A percentile compares a stretch with the other conserved stretches of the same genome.
These are phyloP conservation scores for Stomatorhinus walkeri DNA, from an alignment of 2,797 vertebrate genomes.

Conservation along the genomic window DNA sequence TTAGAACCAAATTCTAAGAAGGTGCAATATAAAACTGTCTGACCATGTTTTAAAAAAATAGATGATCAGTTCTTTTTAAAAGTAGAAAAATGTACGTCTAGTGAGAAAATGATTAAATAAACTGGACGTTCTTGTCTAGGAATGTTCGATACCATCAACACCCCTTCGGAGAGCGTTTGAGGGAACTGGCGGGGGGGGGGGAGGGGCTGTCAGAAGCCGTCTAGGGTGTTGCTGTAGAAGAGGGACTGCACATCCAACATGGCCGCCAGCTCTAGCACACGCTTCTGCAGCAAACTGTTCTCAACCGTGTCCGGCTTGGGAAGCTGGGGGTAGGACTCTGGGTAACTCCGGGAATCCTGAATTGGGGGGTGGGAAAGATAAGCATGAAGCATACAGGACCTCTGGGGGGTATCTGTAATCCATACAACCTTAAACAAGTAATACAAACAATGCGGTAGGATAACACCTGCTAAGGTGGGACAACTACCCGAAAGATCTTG, in stretches of 20 bases:
- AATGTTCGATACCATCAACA: not conserved
- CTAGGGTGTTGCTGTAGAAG: constrained; percentile 82
- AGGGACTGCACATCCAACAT: constrained; percentile 92
- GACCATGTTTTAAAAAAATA: constrained; percentile 21
- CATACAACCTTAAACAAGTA: not conserved
- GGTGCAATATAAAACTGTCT: constrained; percentile 13
- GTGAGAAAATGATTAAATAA: constrained; percentile 13
- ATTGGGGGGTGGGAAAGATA: not conserved
- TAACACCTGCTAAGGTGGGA: not conserved
- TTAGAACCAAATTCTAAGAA: constrained; percentile 5
- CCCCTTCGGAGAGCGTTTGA: not conserved
- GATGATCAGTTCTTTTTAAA: constrained; percentile 19
- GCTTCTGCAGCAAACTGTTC: constrained; percentile 87
- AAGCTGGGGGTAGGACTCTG: constrained; percentile 90
- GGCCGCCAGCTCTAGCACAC: constrained; percentile 87
- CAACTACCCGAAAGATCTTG: constrained; percentile 58
- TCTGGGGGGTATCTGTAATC: not conserved
- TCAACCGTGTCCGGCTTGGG: constrained; percentile 91
- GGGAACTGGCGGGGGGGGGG: not conserved
- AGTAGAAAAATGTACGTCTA: constrained; percentile 20
- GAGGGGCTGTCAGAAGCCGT: constrained; percentile 63
- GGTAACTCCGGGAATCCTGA: constrained; percentile 91
- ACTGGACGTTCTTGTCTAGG: constrained; percentile 4
- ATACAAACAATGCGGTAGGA: not conserved
- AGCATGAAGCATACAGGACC: constrained; percentile 27